Evolutionary conservation across 2,888 invertebrate genomes (phyloP).

Genomic region (Alitta virens): DNA sequence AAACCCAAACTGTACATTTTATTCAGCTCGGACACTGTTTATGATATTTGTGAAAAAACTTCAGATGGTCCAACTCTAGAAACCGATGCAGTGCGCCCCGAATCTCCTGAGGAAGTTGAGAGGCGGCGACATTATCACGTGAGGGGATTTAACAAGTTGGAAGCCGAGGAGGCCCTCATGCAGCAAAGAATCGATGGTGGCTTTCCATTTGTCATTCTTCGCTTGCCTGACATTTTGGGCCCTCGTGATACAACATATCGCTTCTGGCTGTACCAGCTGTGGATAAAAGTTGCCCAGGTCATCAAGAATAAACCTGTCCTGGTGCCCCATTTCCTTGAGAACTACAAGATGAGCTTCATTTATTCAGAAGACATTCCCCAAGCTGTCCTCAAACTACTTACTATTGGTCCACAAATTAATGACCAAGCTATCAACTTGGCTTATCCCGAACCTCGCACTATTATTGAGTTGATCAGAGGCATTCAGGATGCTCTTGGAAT

Average conservation of each 20-base stretch:
- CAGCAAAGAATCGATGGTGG: conserved; percentile 39
- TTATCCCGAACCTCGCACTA: conserved; percentile 48
- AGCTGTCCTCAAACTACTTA: conserved; percentile 37
- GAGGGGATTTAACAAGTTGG: conserved; percentile 58
- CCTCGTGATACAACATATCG: conserved; percentile 58
- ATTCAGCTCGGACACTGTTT: conserved; percentile 60
- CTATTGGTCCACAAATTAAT: conserved; percentile 13
- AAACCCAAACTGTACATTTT: conserved; percentile 55
- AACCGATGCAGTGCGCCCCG: conserved; percentile 55
- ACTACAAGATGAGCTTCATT: conserved; percentile 55
- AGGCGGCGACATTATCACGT: conserved; percentile 45
- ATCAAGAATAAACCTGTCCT: conserved; percentile 37
- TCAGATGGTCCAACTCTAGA: conserved; percentile 43
- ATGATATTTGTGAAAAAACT: conserved; percentile 56
- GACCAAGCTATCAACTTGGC: conserved; percentile 57
- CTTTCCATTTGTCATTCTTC: conserved; percentile 53
- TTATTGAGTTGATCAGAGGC: conserved; percentile 44
- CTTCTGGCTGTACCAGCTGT: conserved; percentile 59
- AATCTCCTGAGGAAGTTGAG: conserved; percentile 37
- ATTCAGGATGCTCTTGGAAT: conserved; percentile 31
- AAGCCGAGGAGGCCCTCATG: conserved; percentile 54
- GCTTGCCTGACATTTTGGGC: conserved; percentile 60
- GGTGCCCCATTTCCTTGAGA: conserved; percentile 44
- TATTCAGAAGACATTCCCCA: conserved; percentile 57
- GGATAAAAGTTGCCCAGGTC: conserved; percentile 44